Conservation (phyloP, 2,797 vertebrate species). For the Acridotheres tristis region DNA sequence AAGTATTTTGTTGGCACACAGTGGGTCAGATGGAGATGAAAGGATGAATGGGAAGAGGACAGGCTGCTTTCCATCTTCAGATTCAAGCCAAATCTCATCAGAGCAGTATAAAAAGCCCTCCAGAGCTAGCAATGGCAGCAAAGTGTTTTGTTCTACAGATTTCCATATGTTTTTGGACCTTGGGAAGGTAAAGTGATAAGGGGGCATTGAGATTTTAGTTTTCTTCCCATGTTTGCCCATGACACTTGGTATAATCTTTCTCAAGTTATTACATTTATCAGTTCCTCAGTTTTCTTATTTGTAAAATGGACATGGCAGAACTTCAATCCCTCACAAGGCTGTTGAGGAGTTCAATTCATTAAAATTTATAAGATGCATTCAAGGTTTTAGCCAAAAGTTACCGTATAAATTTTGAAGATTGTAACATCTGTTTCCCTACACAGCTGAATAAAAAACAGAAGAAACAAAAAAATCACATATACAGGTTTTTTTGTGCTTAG, state of each 20-base stretch:
- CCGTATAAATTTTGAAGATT: conserved; percentile 24
- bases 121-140: neutral
- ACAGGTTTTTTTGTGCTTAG: neutral
- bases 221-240: neutral
- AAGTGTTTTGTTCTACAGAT: neutral
- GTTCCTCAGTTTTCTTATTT: neutral
- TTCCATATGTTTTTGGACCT: neutral
- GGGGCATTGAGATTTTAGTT: neutral
- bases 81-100: conserved; percentile 1
- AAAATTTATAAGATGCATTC: conserved; percentile 41
- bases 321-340: neutral
- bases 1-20: neutral
- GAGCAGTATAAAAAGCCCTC: neutral
- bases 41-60: neutral
- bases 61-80: neutral
- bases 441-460: conserved; percentile 15
- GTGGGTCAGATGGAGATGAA: neutral
- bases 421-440: neutral
- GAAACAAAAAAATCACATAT: neutral
- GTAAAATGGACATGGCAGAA: neutral
- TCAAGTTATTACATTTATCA: neutral
- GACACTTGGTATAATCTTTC: neutral
- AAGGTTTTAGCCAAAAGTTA: conserved; percentile 36
- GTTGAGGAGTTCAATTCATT: conserved; percentile 7
- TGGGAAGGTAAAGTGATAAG: neutral